Conservation (phyloP, 2,113 vertebrate species). For the Grantiella picta region DNA sequence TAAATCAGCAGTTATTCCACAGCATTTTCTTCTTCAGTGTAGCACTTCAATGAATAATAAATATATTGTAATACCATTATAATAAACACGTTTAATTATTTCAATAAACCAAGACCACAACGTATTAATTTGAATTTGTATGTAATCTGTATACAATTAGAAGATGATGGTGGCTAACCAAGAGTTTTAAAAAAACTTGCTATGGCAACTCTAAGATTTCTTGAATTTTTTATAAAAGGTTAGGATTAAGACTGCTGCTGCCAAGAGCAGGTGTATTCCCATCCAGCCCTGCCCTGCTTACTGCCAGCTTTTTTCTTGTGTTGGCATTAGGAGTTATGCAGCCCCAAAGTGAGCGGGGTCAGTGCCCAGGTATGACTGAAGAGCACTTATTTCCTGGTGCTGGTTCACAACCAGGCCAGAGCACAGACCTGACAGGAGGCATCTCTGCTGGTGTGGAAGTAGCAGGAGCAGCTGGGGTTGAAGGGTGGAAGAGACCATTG, state of each 20-base stretch:
- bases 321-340: not conserved
- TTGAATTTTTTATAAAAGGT: not conserved
- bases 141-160: not conserved
- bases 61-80: not conserved
- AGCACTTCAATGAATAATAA: not conserved
- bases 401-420: not conserved
- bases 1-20: not conserved
- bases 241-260: not conserved
- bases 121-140: not conserved
- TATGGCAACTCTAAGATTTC: not conserved
- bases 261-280: not conserved
- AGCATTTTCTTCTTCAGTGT: not conserved
- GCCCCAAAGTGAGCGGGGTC: rapidly evolving
- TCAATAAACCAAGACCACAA: not conserved
- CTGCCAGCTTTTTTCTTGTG: not conserved
- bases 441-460: not conserved
- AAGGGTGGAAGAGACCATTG: not conserved
- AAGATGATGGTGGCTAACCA: not conserved
- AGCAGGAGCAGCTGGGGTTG: not conserved
- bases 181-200: not conserved
- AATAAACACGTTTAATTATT: not conserved
- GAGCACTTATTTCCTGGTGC: not conserved
- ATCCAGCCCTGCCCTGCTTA: not conserved
- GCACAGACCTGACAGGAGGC: not conserved
- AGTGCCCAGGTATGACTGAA: not conserved